Percentiles rank a stretch among this genome's conserved stretches.
These are phyloP conservation scores for Chrysolina oricalcia DNA, from an alignment of 2,888 invertebrate species.

Conservation along the genomic window DNA sequence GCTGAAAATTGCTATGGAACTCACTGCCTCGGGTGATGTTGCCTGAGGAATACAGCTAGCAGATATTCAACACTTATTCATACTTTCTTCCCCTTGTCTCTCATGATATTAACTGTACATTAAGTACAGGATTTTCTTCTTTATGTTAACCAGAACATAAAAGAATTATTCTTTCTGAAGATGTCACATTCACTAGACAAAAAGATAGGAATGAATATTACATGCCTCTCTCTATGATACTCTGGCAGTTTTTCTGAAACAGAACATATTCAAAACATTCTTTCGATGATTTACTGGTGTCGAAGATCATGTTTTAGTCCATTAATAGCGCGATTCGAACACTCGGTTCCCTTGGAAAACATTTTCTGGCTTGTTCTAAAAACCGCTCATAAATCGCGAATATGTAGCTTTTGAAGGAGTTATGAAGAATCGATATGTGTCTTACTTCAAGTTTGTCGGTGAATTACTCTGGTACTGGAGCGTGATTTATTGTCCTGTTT, in stretches of 20 bases:
- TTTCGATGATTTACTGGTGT: constrained; percentile 17
- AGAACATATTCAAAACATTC: constrained; percentile 9
- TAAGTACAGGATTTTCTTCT: too few relatives aligned
- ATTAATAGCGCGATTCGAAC: background rate
- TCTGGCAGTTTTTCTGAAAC: background rate
- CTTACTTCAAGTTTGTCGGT: constrained; percentile 61
- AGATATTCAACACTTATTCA: too few relatives aligned
- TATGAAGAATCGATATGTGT: constrained; percentile 53
- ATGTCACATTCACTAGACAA: too few relatives aligned
- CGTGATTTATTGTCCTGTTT: constrained; percentile 64
- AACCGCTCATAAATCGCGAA: constrained; percentile 12
- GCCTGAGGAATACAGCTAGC: too few relatives aligned
- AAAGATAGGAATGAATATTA: too few relatives aligned
- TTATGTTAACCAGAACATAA: too few relatives aligned
- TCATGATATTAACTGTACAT: too few relatives aligned
- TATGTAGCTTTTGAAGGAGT: constrained; percentile 43
- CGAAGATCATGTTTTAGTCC: constrained; percentile 8
- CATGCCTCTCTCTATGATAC: background rate
- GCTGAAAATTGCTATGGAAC: too few relatives aligned
- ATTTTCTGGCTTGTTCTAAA: constrained; percentile 16
- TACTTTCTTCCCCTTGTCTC: too few relatives aligned
- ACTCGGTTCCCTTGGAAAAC: constrained; percentile 11
- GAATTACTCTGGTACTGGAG: constrained; percentile 60
- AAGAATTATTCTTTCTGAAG: too few relatives aligned
- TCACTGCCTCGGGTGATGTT: too few relatives aligned